A percentile compares a stretch with the other conserved stretches of the same genome.
These are phyloP conservation scores for Gallinago undulata DNA, from an alignment of 2,113 vertebrate species.

Conservation along the genomic window DNA sequence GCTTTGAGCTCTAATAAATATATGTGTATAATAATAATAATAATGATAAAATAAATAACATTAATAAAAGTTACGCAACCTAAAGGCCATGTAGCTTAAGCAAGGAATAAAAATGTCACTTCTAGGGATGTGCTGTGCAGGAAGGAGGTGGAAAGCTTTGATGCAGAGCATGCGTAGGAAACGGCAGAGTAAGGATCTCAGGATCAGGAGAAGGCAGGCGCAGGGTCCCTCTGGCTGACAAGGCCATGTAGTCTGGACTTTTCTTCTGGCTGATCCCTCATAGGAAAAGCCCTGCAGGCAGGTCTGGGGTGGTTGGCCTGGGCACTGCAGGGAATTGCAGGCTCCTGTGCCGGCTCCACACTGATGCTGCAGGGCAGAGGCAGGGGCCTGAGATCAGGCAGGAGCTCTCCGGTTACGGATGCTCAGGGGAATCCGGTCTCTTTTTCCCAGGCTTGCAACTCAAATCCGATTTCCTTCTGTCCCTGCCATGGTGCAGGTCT, in stretches of 20 bases:
- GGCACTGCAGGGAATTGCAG: not conserved
- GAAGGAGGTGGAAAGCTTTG: not conserved
- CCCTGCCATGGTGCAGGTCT: not conserved
- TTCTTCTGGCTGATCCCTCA: not conserved
- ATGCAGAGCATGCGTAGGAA: not conserved
- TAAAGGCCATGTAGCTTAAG: not conserved
- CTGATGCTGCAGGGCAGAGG: not conserved
- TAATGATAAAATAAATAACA: slow-evolving; percentile 50
- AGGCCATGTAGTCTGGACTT: not conserved
- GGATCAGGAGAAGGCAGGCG: not conserved
- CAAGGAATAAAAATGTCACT: not conserved
- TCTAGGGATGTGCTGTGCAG: not conserved
- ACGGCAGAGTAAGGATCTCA: not conserved
- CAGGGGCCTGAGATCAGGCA: not conserved
- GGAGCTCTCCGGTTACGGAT: not conserved
- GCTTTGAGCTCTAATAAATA: slow-evolving; percentile 55
- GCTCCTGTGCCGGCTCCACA: not conserved
- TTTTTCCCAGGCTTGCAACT: not conserved
- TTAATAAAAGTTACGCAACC: not conserved
- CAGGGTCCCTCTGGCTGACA: not conserved
- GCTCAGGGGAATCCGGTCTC: not conserved
- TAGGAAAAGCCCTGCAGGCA: not conserved
- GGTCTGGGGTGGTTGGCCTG: not conserved
- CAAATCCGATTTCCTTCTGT: fast-evolving
- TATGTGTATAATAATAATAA: not conserved